Percentiles rank a stretch among this genome's conserved stretches.
Evolutionary conservation across 2,888 invertebrate genomes (phyloP).

Genomic region (Lasius fuliginosus): DNA sequence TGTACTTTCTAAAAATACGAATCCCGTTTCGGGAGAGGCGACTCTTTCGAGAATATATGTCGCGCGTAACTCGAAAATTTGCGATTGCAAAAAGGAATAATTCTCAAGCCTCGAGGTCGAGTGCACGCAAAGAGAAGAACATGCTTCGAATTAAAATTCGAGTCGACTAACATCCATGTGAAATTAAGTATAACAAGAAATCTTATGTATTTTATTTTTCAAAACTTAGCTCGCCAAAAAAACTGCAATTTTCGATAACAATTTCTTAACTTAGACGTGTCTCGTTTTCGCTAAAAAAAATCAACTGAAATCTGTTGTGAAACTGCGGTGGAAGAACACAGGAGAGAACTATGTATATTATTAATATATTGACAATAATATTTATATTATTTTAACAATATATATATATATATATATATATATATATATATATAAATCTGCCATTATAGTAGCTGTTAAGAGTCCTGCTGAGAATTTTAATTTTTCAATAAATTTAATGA

Average conservation of each 20-base stretch:
- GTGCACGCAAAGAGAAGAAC: background rate
- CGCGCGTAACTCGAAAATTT: constrained; percentile 5
- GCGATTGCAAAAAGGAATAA: constrained; percentile 18
- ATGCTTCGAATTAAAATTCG: background rate
- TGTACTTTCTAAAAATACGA: constrained; percentile 65
- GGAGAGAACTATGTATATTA: background rate
- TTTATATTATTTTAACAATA: background rate
- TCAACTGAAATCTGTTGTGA: background rate
- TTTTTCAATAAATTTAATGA: background rate
- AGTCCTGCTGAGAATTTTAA: background rate
- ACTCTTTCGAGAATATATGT: constrained; percentile 1
- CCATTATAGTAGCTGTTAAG: background rate
- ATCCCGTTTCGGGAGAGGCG: constrained; percentile 34
- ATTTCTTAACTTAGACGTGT: background rate
- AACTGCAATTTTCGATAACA: background rate
- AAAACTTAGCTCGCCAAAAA: background rate
- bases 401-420: background rate
- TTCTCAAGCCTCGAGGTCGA: background rate
- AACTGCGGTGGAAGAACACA: background rate
- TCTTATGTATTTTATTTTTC: background rate
- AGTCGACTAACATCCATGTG: background rate
- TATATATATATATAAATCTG: background rate
- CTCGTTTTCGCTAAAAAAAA: background rate
- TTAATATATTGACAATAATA: background rate
- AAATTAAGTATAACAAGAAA: background rate